A percentile compares a stretch with the other conserved stretches of the same genome.
phyloP scores from a whole-genome alignment of 2,113 vertebrate genomes.

The Charina bottae region DNA sequence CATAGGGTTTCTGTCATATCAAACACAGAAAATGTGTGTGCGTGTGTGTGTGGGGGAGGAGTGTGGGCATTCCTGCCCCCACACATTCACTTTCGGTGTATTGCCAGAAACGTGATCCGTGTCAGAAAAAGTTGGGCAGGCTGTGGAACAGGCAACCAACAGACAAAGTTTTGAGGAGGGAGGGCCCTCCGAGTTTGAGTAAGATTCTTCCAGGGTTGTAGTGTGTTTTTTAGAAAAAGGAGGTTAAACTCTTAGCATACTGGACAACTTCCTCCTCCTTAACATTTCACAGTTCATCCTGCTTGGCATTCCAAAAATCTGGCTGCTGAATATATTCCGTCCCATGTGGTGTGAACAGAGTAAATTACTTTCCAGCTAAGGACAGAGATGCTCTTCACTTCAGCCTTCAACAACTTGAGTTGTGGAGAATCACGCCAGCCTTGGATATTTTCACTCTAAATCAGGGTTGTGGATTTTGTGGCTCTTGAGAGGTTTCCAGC shows the following conservation, averaged over 20 bases:
- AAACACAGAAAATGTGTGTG: conserved; percentile 50
- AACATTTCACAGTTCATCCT: not conserved
- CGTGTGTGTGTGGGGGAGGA: not conserved
- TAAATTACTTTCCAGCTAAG: not conserved
- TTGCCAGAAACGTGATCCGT: not conserved
- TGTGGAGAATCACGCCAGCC: not conserved
- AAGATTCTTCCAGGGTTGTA: not conserved
- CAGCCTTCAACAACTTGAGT: not conserved
- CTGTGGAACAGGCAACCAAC: not conserved
- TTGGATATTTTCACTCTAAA: not conserved
- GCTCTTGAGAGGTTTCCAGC: not conserved
- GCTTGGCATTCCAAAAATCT: not conserved
- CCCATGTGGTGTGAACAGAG: not conserved
- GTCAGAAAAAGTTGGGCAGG: not conserved
- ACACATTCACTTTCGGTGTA: not conserved
- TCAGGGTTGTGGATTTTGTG: not conserved
- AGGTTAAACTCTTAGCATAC: not conserved
- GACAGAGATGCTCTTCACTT: not conserved
- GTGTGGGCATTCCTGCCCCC: not conserved
- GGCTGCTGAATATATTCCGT: not conserved
- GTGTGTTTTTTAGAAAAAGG: not conserved
- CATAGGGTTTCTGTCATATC: conserved; percentile 67
- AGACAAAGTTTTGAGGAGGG: not conserved
- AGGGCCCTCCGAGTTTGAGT: not conserved
- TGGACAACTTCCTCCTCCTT: not conserved